phyloP scores from a whole-genome alignment of 2,888 invertebrate species.

The Sarcophaga variegata region DNA sequence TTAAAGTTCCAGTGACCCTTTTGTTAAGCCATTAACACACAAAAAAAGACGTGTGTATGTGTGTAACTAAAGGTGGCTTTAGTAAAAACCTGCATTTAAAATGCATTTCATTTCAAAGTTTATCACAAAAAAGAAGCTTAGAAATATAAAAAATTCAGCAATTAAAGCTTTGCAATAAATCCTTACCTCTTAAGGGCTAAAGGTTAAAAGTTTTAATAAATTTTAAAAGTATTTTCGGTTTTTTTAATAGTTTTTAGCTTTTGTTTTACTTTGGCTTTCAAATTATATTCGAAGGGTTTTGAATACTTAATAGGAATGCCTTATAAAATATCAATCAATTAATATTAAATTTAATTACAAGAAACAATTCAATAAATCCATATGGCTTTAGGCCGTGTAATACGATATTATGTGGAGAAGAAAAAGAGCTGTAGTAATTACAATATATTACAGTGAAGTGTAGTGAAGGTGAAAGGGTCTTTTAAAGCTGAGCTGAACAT shows the following conservation, averaged over 20 bases:
- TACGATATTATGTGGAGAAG: not conserved
- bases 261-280: not conserved
- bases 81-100: not conserved
- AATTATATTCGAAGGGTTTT: not conserved
- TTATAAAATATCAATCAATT: not conserved
- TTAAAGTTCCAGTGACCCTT: not conserved
- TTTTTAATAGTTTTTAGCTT: not conserved
- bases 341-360: not conserved
- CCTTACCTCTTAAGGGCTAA: not conserved
- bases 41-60: too few relatives aligned
- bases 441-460: too few relatives aligned
- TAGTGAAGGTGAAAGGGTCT: too few relatives aligned
- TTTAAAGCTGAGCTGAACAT: too few relatives aligned
- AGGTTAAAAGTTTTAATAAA: not conserved
- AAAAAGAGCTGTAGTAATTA: too few relatives aligned
- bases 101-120: not conserved
- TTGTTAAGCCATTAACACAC: not conserved
- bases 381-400: not conserved
- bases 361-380: not conserved
- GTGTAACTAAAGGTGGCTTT: not conserved
- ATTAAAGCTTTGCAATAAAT: too few relatives aligned
- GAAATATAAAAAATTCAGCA: too few relatives aligned
- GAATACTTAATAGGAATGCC: not conserved
- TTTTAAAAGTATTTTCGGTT: not conserved
- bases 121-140: too few relatives aligned